Evolutionary conservation across 2,888 invertebrate genomes (phyloP).

Genomic region (Morinoia aosen): DNA sequence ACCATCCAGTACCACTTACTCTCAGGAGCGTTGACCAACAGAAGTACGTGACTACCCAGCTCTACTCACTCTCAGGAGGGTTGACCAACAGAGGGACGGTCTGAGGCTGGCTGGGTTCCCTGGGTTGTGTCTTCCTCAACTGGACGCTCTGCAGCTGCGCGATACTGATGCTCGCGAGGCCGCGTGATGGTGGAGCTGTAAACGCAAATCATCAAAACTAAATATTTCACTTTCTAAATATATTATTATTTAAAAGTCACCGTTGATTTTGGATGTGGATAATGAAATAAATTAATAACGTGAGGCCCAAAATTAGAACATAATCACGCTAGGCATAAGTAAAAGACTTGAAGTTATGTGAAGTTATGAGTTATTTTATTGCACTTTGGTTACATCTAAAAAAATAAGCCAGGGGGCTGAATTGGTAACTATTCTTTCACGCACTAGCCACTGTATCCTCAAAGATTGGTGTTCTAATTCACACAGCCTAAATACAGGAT

Average conservation of each 20-base stretch:
- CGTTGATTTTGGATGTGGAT: not conserved
- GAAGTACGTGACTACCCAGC: not conserved
- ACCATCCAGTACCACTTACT: not conserved
- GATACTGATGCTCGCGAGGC: slow-evolving; percentile 86
- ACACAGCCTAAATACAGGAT: not conserved
- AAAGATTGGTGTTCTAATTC: not conserved
- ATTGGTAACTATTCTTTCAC: not conserved
- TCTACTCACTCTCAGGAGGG: slow-evolving; percentile 12
- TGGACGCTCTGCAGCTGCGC: slow-evolving; percentile 89
- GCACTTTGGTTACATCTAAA: not conserved
- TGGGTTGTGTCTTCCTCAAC: slow-evolving; percentile 78
- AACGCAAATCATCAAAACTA: not conserved
- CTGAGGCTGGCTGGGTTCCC: slow-evolving; percentile 83
- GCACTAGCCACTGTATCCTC: not conserved
- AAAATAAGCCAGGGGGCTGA: not conserved
- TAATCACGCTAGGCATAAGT: not conserved
- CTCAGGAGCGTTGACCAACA: not conserved
- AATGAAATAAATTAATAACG: slow-evolving; percentile 54
- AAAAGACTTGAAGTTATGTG: not conserved
- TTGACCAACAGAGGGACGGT: slow-evolving; percentile 79
- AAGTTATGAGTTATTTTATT: too few species aligned
- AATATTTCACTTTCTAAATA: not conserved
- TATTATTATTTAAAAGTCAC: not conserved
- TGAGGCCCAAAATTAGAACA: not conserved
- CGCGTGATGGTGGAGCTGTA: slow-evolving; percentile 68